These are phyloP conservation scores for Tor tambroides DNA, from an alignment of 2,113 vertebrate genomes.

Conservation along the genomic window DNA sequence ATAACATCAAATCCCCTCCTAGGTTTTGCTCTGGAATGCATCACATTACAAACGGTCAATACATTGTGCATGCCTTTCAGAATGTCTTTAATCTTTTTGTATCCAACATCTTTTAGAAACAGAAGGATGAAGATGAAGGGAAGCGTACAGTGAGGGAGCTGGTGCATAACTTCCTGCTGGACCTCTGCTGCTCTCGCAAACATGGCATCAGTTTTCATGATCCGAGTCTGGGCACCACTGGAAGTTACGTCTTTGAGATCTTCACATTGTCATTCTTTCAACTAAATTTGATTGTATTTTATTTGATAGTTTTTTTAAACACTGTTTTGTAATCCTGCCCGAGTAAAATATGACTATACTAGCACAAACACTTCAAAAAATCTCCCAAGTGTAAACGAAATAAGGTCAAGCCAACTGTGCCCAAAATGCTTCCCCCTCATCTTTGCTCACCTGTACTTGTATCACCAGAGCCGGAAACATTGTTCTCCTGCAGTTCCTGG, in stretches of 20 bases:
- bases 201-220: conserved; percentile 94
- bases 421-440: not conserved
- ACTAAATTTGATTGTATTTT: not conserved
- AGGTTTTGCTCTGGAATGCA: not conserved
- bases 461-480: conserved; percentile 87
- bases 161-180: conserved; percentile 86
- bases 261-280: not conserved
- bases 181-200: conserved; percentile 92
- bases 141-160: conserved; percentile 81
- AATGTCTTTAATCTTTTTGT: not conserved
- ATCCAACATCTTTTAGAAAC: conserved; percentile 57
- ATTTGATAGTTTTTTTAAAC: not conserved
- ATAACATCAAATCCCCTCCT: not conserved
- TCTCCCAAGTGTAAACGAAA: not conserved
- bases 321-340: not conserved
- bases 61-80: not conserved
- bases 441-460: not conserved
- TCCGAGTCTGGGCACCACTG: conserved; percentile 85
- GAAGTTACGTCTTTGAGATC: conserved; percentile 73
- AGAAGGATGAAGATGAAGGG: conserved; percentile 74
- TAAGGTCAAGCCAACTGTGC: not conserved
- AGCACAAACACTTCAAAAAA: too few species aligned
- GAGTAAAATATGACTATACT: not conserved
- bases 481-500: conserved; percentile 88
- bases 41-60: not conserved